Conservation (phyloP, 2,113 vertebrate genomes). For the Chaetorhynchus papuensis region DNA sequence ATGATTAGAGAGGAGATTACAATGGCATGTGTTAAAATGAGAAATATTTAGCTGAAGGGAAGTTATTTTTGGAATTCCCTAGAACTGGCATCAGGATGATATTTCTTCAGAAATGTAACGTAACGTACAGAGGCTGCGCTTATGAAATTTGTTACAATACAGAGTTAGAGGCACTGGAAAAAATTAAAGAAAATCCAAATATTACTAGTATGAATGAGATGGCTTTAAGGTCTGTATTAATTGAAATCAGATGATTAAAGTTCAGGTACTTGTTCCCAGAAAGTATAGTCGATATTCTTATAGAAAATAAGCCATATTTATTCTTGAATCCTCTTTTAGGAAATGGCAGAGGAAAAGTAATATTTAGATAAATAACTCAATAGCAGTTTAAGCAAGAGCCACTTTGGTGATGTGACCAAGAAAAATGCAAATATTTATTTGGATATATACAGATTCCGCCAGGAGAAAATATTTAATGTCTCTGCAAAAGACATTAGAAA, state of each 20-base stretch:
- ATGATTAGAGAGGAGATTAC: constrained; percentile 19
- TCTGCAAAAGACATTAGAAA: neutral
- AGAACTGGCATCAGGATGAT: neutral
- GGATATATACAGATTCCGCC: neutral
- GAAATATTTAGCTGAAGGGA: constrained; percentile 20
- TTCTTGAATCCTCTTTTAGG: neutral
- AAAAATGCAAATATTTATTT: neutral
- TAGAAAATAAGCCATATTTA: neutral
- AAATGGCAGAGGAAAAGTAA: neutral
- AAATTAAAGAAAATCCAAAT: neutral
- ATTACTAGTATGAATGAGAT: neutral
- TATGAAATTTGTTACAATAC: neutral
- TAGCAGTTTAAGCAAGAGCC: neutral
- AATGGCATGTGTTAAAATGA: neutral
- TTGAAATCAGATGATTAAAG: neutral
- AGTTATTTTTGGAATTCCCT: constrained; percentile 9
- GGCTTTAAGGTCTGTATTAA: neutral
- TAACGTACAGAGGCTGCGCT: neutral
- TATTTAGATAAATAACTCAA: neutral
- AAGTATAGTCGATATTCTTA: neutral
- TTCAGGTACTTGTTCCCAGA: neutral
- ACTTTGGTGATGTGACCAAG: neutral
- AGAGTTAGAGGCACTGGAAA: neutral
- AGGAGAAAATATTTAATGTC: neutral
- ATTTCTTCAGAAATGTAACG: neutral